Conservation (phyloP, 2,113 vertebrate genomes). For the Rutilus rutilus region DNA sequence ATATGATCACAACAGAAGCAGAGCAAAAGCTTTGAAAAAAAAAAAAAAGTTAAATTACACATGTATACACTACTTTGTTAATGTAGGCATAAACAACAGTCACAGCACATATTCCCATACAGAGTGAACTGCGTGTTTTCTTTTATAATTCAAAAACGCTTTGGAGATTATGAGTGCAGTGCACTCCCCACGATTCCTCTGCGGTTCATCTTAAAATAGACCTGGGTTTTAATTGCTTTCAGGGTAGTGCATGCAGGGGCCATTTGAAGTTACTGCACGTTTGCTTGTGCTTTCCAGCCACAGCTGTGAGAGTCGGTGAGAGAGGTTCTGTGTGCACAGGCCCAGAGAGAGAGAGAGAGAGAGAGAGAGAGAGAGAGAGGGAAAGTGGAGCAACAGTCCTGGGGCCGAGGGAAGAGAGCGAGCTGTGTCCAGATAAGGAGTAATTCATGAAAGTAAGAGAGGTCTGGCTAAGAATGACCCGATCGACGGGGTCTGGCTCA, state of each 20-base stretch:
- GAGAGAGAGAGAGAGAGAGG: neutral
- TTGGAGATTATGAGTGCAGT: constrained; percentile 11
- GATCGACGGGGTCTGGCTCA: constrained; percentile 65
- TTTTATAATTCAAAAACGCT: constrained; percentile 30
- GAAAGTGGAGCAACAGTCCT: constrained; percentile 28
- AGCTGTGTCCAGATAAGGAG: constrained; percentile 75
- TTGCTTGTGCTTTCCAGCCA: constrained; percentile 31
- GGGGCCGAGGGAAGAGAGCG: constrained; percentile 23
- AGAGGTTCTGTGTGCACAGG: constrained; percentile 25
- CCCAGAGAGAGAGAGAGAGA: neutral
- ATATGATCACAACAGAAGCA: neutral
- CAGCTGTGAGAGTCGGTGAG: constrained; percentile 35
- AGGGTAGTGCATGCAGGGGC: constrained; percentile 15
- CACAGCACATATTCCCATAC: neutral
- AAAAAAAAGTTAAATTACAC: neutral
- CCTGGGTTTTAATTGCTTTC: constrained; percentile 33
- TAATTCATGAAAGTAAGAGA: constrained; percentile 69
- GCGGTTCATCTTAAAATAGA: constrained; percentile 41
- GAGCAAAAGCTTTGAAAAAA: neutral
- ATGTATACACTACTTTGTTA: neutral
- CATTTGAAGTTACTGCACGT: constrained; percentile 46
- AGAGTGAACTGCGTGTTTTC: neutral
- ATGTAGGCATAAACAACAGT: neutral
- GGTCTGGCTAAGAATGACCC: constrained; percentile 67
- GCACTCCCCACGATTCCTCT: constrained; percentile 25